Base-by-base conservation (phyloP, 2,888 invertebrate species). In the Microctonus aethiopoides region DNA sequence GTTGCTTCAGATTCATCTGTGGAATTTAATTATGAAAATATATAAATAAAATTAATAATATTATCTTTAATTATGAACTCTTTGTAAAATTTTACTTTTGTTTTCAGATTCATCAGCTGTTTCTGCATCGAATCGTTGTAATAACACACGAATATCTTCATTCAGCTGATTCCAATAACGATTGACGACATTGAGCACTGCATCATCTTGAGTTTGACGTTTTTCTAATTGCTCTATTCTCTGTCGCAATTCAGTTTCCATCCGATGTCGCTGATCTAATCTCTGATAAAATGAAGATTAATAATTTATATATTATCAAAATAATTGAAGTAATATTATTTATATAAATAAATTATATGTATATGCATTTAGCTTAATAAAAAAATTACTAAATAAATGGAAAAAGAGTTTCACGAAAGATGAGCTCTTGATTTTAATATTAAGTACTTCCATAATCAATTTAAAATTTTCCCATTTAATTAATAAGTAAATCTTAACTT, bases 81-180 rank as follows among this genome's bases (percentile, higher is more conserved):
- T 4, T 16, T n/a, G 7, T 7, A 29, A 29, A 29, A 16, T 24
- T 26, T 88, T 89, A 95, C 95, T 97, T 89, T 95, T 95, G 83
- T 95, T 97, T 87, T 98, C 98, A 0, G 94, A 93, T 86, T 98
- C 98, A 88, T 98, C 97, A 5, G 97, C 96, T 11, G 97, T 97
- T 87, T 98, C 98, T 0, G 97, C 96, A 89, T 99, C 98, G 88
- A 99, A 98, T 75, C 98, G 90, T 85, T 98, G 98, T 75, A 99
- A 87, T 68, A 99, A 87, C 13, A 99, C 94, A 76, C 98, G 89
- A 77, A 98, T 96, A 86, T 99, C 98, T 88, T 99, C 99, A 88
- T 99, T 99, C 32, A 99, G 89, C 87, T 96, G 93, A 88, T 97
- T 97, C 97, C 97, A 98, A 86, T 97, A 96, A 46, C 98, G 91